These are phyloP conservation scores for Caenorhabditis angaria DNA, from an alignment of 2,888 invertebrate species.

Conservation along the genomic window DNA sequence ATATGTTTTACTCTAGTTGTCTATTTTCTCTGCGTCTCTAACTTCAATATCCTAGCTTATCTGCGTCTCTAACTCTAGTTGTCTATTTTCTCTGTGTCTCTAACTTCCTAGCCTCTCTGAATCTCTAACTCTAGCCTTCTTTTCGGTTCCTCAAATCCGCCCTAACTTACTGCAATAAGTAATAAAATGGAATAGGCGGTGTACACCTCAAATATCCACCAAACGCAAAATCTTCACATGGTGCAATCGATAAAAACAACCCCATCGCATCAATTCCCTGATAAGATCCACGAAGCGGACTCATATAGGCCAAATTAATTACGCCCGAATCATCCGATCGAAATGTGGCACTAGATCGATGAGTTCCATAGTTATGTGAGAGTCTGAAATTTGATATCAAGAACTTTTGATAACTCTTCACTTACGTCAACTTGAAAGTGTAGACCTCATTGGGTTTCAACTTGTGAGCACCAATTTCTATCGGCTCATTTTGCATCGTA, in stretches of 20 bases:
- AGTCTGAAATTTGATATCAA: constrained; percentile 24
- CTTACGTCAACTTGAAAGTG: constrained; percentile 41
- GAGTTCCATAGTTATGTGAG: constrained; percentile 48
- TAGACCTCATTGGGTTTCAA: constrained; percentile 29
- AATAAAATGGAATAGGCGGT: constrained; percentile 33
- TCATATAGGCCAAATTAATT: constrained; percentile 30
- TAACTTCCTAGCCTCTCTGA: too few species aligned
- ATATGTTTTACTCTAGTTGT: too few species aligned
- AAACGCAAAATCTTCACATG: constrained; percentile 44
- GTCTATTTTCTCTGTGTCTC: too few species aligned
- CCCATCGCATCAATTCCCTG: constrained; percentile 43
- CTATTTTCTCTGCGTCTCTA: too few species aligned
- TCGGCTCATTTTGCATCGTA: constrained; percentile 46
- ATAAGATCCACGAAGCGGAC: constrained; percentile 46
- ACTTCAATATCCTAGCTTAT: too few species aligned
- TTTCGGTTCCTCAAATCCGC: background rate
- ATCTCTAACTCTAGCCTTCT: too few species aligned
- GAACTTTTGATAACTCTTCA: background rate
- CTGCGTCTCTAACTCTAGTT: too few species aligned
- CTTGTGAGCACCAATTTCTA: constrained; percentile 28
- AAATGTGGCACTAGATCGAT: constrained; percentile 40
- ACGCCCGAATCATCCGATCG: constrained; percentile 34
- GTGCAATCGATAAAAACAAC: constrained; percentile 37
- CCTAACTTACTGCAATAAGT: constrained; percentile 23
- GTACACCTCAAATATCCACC: constrained; percentile 45